phyloP scores from a whole-genome alignment of 2,888 invertebrate species.

The Ferdinandea cuprea region DNA sequence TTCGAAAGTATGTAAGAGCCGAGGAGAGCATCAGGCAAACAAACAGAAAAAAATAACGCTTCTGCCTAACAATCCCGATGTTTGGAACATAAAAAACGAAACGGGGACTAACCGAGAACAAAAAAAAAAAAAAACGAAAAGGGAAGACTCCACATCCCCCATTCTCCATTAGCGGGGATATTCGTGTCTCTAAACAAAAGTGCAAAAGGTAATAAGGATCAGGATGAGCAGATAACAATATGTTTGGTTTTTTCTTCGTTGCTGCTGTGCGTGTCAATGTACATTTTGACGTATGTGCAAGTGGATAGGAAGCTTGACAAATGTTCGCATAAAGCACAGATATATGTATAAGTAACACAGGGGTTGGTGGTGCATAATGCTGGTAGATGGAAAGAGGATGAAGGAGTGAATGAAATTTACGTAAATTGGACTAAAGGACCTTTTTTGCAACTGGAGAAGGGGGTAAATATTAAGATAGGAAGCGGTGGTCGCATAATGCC shows the following conservation, averaged over 20 bases:
- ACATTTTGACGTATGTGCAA: slow-evolving; percentile 42
- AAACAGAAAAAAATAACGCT: background rate
- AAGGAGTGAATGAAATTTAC: slow-evolving; percentile 63
- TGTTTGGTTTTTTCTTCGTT: slow-evolving; percentile 47
- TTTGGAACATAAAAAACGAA: slow-evolving; percentile 63
- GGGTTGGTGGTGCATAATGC: slow-evolving; percentile 13
- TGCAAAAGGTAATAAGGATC: slow-evolving; percentile 75
- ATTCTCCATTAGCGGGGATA: slow-evolving; percentile 66
- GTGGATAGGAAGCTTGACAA: slow-evolving; percentile 66
- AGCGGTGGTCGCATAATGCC: slow-evolving; percentile 52
- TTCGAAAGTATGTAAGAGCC: slow-evolving; percentile 32
- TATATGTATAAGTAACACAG: too few species aligned
- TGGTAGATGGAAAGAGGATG: slow-evolving; percentile 51
- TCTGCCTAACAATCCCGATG: slow-evolving; percentile 53
- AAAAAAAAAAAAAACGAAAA: slow-evolving; percentile 1
- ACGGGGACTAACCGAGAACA: slow-evolving; percentile 31
- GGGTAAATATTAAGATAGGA: slow-evolving; percentile 16
- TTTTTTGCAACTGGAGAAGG: slow-evolving; percentile 17
- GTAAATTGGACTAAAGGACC: slow-evolving; percentile 55
- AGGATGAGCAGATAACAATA: slow-evolving; percentile 73
- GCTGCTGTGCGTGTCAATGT: slow-evolving; percentile 29
- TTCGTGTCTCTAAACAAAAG: slow-evolving; percentile 70
- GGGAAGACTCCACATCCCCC: slow-evolving; percentile 24
- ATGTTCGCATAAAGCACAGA: slow-evolving; percentile 69
- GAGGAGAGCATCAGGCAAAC: background rate